phyloP scores from a whole-genome alignment of 2,888 invertebrate species.

The Gortyna flavago region DNA sequence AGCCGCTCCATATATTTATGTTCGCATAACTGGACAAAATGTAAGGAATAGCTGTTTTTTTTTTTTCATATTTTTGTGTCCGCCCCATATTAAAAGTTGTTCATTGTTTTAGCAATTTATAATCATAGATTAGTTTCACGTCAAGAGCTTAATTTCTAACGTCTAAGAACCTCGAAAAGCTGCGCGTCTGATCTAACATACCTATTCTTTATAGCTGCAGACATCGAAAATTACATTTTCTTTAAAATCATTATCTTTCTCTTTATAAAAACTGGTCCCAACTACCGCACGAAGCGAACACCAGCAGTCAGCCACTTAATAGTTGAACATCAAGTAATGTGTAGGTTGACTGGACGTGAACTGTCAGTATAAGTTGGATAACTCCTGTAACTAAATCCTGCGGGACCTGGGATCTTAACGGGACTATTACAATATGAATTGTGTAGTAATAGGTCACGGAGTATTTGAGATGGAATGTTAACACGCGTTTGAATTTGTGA shows the following conservation, averaged over 20 bases:
- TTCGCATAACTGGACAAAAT: too few relatives aligned
- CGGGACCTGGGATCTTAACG: constrained; percentile 34
- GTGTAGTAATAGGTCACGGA: constrained; percentile 18
- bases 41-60: too few relatives aligned
- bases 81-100: too few relatives aligned
- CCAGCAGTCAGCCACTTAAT: constrained; percentile 25
- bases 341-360: constrained; percentile 39
- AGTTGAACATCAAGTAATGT: constrained; percentile 28
- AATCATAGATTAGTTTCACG: too few relatives aligned
- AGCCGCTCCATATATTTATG: too few relatives aligned
- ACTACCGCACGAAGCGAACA: background rate
- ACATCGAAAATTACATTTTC: background rate
- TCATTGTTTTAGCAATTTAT: too few relatives aligned
- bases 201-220: background rate
- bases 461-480: constrained; percentile 16
- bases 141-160: background rate
- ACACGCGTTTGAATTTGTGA: background rate
- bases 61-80: too few relatives aligned
- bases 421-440: constrained; percentile 43
- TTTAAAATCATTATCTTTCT: too few relatives aligned
- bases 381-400: constrained; percentile 44
- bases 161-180: background rate
- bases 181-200: background rate
- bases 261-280: background rate
- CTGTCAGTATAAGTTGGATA: constrained; percentile 43